A percentile compares a stretch with the other conserved stretches of the same genome.
phyloP scores from a whole-genome alignment of 2,888 invertebrate species.

The Drosophila rellima region DNA sequence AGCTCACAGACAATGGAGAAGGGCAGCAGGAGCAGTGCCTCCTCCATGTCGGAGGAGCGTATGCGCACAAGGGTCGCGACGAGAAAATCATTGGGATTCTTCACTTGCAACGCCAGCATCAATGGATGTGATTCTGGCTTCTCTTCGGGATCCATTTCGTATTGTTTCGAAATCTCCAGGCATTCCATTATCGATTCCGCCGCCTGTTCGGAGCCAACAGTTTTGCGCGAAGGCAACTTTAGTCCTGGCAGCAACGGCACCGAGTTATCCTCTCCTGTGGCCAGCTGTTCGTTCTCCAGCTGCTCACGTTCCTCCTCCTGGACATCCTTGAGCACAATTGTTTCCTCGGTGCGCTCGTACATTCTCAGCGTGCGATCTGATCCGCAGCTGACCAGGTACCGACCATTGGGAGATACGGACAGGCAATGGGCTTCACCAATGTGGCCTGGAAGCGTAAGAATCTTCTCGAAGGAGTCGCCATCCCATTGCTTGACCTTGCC shows the following conservation, averaged over 20 bases:
- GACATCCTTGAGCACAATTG: conserved; percentile 96
- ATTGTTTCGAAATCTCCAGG: conserved; percentile 90
- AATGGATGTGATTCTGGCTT: conserved; percentile 89
- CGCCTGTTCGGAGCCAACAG: conserved; percentile 86
- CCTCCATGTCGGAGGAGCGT: conserved; percentile 95
- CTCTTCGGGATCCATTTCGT: conserved; percentile 85
- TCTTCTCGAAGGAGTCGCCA: conserved; percentile 95
- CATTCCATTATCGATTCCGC: conserved; percentile 97
- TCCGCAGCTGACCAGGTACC: conserved; percentile 92
- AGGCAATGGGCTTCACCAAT: conserved; percentile 92
- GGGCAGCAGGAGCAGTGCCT: conserved; percentile 94
- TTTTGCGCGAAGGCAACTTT: conserved; percentile 93
- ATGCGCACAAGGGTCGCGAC: conserved; percentile 92
- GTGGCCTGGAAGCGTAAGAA: conserved; percentile 93
- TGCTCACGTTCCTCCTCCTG: conserved; percentile 94
- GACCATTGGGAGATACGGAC: conserved; percentile 92
- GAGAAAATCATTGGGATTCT: conserved; percentile 92
- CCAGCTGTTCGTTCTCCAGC: conserved; percentile 88
- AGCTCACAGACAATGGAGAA: conserved; percentile 93
- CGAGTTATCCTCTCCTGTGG: conserved; percentile 90
- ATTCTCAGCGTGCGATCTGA: conserved; percentile 95
- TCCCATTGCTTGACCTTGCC: conserved; percentile 99
- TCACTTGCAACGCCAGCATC: conserved; percentile 92
- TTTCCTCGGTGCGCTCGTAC: conserved; percentile 94
- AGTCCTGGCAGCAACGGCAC: conserved; percentile 91